These are phyloP conservation scores for Apis florea DNA, from an alignment of 1,140 invertebrate genomes.

Conservation along the genomic window DNA sequence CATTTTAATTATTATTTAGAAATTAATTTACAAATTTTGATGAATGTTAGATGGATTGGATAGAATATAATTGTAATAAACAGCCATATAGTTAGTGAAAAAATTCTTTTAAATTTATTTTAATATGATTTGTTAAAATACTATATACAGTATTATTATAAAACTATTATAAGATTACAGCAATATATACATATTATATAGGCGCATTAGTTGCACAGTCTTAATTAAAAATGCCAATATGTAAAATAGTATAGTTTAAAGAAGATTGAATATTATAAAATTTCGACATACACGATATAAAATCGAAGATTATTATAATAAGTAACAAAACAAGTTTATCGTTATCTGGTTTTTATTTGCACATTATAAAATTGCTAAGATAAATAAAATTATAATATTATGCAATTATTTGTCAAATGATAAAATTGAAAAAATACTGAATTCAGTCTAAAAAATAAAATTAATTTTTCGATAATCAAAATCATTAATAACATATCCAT, in stretches of 20 bases:
- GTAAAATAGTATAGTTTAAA: conserved; percentile 10
- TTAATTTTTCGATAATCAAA: conserved; percentile 14
- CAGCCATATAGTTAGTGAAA: conserved; percentile 14
- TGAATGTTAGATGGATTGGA: conserved; percentile 64
- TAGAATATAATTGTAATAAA: conserved; percentile 47
- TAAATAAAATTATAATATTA: conserved; percentile 31
- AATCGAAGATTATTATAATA: neutral
- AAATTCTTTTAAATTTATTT: conserved; percentile 38
- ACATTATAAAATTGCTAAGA: neutral
- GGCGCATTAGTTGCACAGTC: conserved; percentile 11
- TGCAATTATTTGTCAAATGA: conserved; percentile 38
- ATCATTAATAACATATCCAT: neutral
- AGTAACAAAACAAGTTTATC: neutral
- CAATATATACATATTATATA: conserved; percentile 24
- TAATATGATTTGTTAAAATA: conserved; percentile 47
- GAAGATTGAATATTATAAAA: neutral
- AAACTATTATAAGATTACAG: conserved; percentile 28
- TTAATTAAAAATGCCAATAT: conserved; percentile 9
- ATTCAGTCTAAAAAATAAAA: conserved; percentile 43
- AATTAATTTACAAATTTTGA: conserved; percentile 33
- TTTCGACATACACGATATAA: neutral
- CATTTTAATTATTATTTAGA: neutral
- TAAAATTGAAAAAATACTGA: conserved; percentile 46
- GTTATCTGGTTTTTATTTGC: neutral
- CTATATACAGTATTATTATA: conserved; percentile 61